Conservation (phyloP, 2,888 invertebrate genomes). For the Cerceris rybyensis region DNA sequence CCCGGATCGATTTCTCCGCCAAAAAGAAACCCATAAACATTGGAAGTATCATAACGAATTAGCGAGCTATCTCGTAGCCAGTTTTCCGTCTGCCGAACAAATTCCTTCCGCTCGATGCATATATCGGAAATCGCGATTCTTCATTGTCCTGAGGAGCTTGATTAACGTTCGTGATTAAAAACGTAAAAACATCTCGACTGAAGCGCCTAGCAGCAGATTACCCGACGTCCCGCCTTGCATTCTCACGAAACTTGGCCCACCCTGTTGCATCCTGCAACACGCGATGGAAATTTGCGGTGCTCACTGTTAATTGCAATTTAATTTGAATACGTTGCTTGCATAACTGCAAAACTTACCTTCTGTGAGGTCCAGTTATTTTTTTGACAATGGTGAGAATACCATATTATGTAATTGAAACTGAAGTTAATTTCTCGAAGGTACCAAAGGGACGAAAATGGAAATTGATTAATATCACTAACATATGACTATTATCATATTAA, state of each 20-base stretch:
- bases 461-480: too few species aligned
- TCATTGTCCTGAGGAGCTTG: background rate
- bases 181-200: background rate
- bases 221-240: slow-evolving; percentile 44
- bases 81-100: slow-evolving; percentile 31
- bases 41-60: slow-evolving; percentile 45
- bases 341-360: too few species aligned
- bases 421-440: too few species aligned
- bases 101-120: slow-evolving; percentile 2
- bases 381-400: too few species aligned
- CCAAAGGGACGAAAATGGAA: too few species aligned
- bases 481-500: too few species aligned
- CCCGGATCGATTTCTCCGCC: slow-evolving; percentile 32
- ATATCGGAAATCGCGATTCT: background rate
- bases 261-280: background rate
- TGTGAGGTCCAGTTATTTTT: too few species aligned
- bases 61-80: slow-evolving; percentile 44
- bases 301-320: too few species aligned
- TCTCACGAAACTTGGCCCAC: slow-evolving; percentile 26
- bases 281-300: too few species aligned
- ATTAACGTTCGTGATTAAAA: background rate
- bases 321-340: too few species aligned
- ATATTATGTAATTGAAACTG: too few species aligned
- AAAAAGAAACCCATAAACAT: slow-evolving; percentile 47
- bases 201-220: slow-evolving; percentile 40